Evolutionary conservation across 2,888 invertebrate genomes (phyloP).

Genomic region (Choreutis nemorana): DNA sequence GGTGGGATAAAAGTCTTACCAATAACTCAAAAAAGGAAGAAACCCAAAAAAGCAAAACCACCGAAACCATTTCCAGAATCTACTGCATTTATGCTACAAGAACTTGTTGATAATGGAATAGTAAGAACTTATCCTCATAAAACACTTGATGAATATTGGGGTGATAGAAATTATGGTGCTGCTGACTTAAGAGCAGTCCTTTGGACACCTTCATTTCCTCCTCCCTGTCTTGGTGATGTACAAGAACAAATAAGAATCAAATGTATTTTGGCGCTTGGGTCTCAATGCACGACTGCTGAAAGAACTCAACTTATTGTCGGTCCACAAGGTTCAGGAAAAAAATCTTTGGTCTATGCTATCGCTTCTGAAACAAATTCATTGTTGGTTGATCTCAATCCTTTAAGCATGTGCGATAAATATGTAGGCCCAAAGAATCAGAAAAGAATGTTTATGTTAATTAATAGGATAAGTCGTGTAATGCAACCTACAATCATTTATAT

Average conservation of each 20-base stretch:
- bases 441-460: conserved; percentile 71
- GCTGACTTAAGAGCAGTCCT: conserved; percentile 49
- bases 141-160: conserved; percentile 70
- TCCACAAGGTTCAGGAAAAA: conserved; percentile 74
- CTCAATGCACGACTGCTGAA: conserved; percentile 38
- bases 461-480: conserved; percentile 70
- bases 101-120: conserved; percentile 74
- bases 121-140: conserved; percentile 69
- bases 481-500: conserved; percentile 80
- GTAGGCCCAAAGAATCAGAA: conserved; percentile 72
- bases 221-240: conserved; percentile 68
- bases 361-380: conserved; percentile 79
- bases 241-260: conserved; percentile 67
- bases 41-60: conserved; percentile 42
- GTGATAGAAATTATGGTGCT: conserved; percentile 72
- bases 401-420: conserved; percentile 73
- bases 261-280: conserved; percentile 67
- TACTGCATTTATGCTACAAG: conserved; percentile 74
- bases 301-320: conserved; percentile 75
- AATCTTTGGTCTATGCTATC: conserved; percentile 74
- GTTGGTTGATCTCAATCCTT: conserved; percentile 78
- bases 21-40: conserved; percentile 35
- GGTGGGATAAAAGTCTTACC: conserved; percentile 23
- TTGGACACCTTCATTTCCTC: conserved; percentile 54
- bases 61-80: conserved; percentile 71